Evolutionary conservation across 1,140 invertebrate genomes (phyloP).

Genomic region (Brachionus manjavacas): DNA sequence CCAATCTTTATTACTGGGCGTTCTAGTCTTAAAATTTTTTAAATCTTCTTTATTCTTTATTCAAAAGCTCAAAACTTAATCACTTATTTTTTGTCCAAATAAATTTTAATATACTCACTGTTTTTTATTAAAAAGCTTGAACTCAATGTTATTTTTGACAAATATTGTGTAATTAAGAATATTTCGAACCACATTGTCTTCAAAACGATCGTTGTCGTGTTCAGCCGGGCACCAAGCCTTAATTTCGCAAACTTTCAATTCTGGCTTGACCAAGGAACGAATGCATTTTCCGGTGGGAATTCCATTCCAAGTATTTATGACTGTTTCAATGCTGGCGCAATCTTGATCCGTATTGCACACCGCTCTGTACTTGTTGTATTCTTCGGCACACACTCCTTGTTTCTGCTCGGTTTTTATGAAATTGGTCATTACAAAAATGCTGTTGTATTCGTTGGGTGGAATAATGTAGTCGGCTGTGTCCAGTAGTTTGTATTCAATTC

Average conservation of each 20-base stretch:
- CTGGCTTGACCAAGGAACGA: background rate
- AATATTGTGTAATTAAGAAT: conserved; percentile 43
- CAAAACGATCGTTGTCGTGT: background rate
- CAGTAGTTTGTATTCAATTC: background rate
- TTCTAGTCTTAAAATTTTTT: no score
- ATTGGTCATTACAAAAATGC: conserved; percentile 41
- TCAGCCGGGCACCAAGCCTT: conserved; percentile 41
- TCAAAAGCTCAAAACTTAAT: no score
- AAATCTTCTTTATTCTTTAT: no score
- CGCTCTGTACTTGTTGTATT: conserved; percentile 8
- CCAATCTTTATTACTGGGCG: no score
- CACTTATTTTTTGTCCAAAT: no score
- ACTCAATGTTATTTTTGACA: conserved; percentile 44
- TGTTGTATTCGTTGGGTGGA: conserved; percentile 36
- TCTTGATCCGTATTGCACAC: background rate
- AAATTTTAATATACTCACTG: background rate
- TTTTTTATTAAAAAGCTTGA: conserved; percentile 43
- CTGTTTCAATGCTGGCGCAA: background rate
- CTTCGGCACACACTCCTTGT: conserved; percentile 56
- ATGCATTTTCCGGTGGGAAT: conserved; percentile 29
- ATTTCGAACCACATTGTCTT: conserved; percentile 26
- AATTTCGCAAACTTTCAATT: conserved; percentile 31
- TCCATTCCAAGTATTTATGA: conserved; percentile 33
- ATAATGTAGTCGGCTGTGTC: conserved; percentile 38
- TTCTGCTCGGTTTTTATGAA: conserved; percentile 47